Percentiles rank a stretch among this genome's conserved stretches.
Conservation (phyloP, 2,113 vertebrate species). For the Chauna torquata region DNA sequence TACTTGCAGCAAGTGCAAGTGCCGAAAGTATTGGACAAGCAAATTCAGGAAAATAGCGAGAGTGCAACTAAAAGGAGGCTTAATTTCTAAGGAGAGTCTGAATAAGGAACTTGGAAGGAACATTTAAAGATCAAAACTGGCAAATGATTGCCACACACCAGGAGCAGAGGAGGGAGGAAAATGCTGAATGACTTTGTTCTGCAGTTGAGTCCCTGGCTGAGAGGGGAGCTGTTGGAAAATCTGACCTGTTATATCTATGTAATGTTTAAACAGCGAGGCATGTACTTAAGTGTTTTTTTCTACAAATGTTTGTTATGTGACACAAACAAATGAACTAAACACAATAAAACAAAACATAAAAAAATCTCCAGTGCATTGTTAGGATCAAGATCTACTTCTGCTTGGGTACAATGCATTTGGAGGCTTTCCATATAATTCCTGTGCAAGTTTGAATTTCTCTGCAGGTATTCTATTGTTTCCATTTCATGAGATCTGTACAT, state of each 20-base stretch:
- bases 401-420: not conserved
- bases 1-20: not conserved
- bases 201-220: not conserved
- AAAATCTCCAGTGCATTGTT: not conserved
- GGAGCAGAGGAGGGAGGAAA: not conserved
- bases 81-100: not conserved
- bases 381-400: not conserved
- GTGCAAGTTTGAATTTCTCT: not conserved
- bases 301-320: not conserved
- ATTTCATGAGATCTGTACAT: not conserved
- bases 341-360: not conserved
- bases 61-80: not conserved
- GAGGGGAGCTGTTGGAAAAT: not conserved
- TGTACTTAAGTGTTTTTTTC: not conserved
- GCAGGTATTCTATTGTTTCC: not conserved
- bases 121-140: not conserved
- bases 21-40: not conserved
- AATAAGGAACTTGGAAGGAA: not conserved
- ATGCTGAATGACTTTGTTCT: not conserved
- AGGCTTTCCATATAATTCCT: not conserved
- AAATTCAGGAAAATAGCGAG: not conserved
- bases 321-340: no score
- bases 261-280: not conserved
- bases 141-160: not conserved
- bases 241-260: not conserved